Base-by-base conservation (phyloP, 2,113 vertebrate species). In the Nansenia antarctica region DNA sequence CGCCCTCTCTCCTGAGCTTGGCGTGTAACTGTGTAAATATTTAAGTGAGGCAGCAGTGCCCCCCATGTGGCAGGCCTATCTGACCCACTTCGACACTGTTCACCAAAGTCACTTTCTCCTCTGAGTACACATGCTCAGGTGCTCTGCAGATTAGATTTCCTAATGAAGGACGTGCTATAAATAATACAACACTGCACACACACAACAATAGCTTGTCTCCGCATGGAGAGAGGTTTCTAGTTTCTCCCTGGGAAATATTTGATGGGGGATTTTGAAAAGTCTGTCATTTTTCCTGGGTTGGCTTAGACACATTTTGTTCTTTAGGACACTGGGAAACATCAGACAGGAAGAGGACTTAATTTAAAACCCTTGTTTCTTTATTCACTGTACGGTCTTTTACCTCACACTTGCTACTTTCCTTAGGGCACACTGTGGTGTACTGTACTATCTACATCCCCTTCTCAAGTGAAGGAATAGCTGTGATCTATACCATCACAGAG, bases 151-250 rank as follows among this genome's bases (percentile, higher is more conserved):
- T 84, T 73, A 59, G 14, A 82, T 86, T 80, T 79, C 77, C 71
- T 78, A 57, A 78, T 74, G 69, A 80, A 62, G 68, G n/a, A 18
- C 24, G 37, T 34, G 62, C 81, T 74, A 83, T 84, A 82, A 87
- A 85, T 86, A 81, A 87, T 81, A 45, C 69, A 79, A 67, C 1
- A 2, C 15, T 29, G 8, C 24, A 59, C 4, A 37, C 34, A 20
- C 26, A 59, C 24, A 35, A n/a, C 29, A 55, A 58, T 58, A 37
- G 24, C 31, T 54, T 67, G 32, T 24, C 37, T 39, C 3, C 49
- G 9, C 52, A 55, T 18, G 32, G 52, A 57, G 34, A 67, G 12
- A 65, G 5, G 20, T 26, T 20, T n/a, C 15, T 27, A 11, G 55
- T 30, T 14, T 58, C 45, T 49, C n/a, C 15, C 6, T 9, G 18